phyloP scores from a whole-genome alignment of 2,113 vertebrate genomes.

The Cromileptes altivelis region DNA sequence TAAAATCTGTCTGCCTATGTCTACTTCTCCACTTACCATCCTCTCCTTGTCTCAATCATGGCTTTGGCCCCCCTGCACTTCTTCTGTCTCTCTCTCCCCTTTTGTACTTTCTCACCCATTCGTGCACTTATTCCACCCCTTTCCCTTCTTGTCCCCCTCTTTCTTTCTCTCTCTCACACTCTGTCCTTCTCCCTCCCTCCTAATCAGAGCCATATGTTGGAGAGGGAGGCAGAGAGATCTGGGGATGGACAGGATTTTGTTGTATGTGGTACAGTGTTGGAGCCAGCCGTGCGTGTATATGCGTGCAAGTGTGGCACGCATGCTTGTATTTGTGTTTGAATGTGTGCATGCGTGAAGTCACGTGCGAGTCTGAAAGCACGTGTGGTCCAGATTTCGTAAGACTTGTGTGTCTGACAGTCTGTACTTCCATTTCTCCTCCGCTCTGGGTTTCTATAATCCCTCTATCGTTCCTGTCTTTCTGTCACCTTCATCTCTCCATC shows the following conservation, averaged over 20 bases:
- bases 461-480: constrained; percentile 67
- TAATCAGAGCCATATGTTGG: constrained; percentile 92
- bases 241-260: constrained; percentile 83
- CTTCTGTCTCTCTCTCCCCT: constrained; percentile 37
- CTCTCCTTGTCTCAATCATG: constrained; percentile 29
- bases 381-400: constrained; percentile 49
- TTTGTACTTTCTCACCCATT: constrained; percentile 58
- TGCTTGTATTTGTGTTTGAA: constrained; percentile 49
- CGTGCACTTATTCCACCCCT: constrained; percentile 44
- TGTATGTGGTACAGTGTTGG: constrained; percentile 61
- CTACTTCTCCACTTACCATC: constrained; percentile 50
- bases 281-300: constrained; percentile 45
- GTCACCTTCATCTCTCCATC: constrained; percentile 80
- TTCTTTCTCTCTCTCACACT: constrained; percentile 47
- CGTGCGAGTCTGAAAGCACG: constrained; percentile 46
- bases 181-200: constrained; percentile 69
- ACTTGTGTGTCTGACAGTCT: constrained; percentile 39
- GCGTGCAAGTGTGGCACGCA: constrained; percentile 42
- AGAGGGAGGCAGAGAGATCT: constrained; percentile 76
- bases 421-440: constrained; percentile 40
- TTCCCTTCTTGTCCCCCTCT: constrained; percentile 18
- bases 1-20: constrained; percentile 48
- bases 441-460: constrained; percentile 61
- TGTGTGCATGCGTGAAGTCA: constrained; percentile 44
- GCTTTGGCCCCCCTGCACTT: constrained; percentile 43